Conservation (phyloP, 2,888 invertebrate species). For the Nephrotoma guestfalica region DNA sequence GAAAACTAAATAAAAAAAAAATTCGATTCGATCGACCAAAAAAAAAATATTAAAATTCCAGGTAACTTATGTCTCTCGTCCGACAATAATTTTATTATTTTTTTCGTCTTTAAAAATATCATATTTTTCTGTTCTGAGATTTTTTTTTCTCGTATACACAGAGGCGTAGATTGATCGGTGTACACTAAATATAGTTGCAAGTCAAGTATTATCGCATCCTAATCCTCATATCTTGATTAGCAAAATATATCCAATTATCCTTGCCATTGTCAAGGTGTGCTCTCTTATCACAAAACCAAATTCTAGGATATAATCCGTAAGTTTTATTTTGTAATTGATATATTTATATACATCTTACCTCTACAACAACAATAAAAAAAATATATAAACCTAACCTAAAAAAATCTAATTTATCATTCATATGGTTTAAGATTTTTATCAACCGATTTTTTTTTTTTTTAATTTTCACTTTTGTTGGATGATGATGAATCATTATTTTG, state of each 20-base stretch:
- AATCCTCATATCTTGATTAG: not conserved
- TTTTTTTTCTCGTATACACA: not conserved
- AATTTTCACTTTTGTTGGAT: not conserved
- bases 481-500: not conserved
- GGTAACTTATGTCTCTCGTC: constrained; percentile 4
- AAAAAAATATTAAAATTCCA: constrained; percentile 2
- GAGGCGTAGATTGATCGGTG: not conserved
- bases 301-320: not conserved
- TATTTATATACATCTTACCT: not conserved
- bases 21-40: constrained; percentile 4
- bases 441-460: not conserved
- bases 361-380: not conserved
- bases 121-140: not conserved
- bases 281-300: not conserved
- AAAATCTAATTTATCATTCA: not conserved
- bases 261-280: not conserved
- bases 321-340: not conserved
- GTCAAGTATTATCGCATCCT: not conserved
- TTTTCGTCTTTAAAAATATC: not conserved
- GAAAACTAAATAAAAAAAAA: not conserved
- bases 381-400: not conserved
- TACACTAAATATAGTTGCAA: not conserved
- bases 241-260: not conserved
- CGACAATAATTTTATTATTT: not conserved
- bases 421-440: not conserved